These are phyloP conservation scores for Apis laboriosa DNA, from an alignment of 1,140 invertebrate genomes.

Conservation along the genomic window DNA sequence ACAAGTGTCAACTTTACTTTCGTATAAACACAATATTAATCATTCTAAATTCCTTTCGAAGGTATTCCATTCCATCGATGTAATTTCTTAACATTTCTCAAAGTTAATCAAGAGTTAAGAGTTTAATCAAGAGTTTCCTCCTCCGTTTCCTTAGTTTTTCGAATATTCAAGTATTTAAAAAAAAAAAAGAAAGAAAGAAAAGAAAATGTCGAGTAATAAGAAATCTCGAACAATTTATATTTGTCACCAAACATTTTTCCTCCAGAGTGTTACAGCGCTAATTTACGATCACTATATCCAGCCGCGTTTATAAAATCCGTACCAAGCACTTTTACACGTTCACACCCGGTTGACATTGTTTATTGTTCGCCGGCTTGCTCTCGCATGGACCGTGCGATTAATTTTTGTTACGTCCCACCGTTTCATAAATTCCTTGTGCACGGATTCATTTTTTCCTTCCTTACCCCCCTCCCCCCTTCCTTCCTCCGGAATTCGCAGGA, in stretches of 20 bases:
- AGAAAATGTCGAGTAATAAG: background rate
- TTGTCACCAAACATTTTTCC: background rate
- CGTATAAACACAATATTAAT: no score
- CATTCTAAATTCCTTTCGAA: no score
- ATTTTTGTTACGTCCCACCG: conserved; percentile 32
- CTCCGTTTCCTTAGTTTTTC: no score
- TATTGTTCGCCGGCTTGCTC: conserved; percentile 24
- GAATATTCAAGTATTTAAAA: no score
- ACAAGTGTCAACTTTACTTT: no score
- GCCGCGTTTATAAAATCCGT: conserved; percentile 27
- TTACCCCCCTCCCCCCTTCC: no score
- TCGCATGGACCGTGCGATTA: conserved; percentile 24
- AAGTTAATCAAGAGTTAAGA: no score
- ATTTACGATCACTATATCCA: conserved; percentile 33
- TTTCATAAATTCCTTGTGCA: conserved; percentile 19
- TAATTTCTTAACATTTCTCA: no score
- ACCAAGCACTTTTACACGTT: conserved; percentile 38
- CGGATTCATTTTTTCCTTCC: conserved; percentile 27
- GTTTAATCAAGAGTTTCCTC: no score
- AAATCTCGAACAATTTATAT: background rate
- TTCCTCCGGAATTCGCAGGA: background rate
- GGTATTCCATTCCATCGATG: no score
- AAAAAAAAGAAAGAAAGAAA: no score
- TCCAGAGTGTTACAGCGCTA: background rate
- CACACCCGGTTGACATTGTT: conserved; percentile 41